A percentile compares a stretch with the other conserved stretches of the same genome.
phyloP scores from a whole-genome alignment of 2,113 vertebrate genomes.

The Melozone crissalis region DNA sequence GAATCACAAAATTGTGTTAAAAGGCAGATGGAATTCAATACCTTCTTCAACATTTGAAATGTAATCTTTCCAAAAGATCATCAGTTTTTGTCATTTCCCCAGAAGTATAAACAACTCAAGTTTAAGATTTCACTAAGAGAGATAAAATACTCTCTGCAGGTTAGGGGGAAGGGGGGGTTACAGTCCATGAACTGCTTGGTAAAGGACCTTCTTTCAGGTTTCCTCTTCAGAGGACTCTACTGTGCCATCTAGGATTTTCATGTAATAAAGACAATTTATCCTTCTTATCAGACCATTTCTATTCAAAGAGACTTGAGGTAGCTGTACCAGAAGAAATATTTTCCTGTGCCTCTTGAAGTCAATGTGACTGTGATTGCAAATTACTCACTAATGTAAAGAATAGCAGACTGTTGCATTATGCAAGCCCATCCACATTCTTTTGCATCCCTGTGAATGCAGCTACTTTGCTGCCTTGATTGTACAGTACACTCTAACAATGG shows the following conservation, averaged over 20 bases:
- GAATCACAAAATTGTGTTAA: background rate
- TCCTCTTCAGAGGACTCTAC: background rate
- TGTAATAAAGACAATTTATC: background rate
- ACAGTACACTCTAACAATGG: background rate
- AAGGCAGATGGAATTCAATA: background rate
- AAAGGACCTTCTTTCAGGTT: background rate
- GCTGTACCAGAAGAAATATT: background rate
- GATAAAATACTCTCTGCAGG: background rate
- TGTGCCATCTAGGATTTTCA: background rate
- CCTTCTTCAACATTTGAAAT: background rate
- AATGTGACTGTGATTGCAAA: constrained; percentile 2
- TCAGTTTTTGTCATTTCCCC: background rate
- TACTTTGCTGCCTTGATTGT: background rate
- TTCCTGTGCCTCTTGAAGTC: background rate
- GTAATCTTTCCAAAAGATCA: background rate
- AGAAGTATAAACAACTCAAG: background rate
- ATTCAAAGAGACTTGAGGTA: background rate
- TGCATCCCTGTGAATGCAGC: background rate
- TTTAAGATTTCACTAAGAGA: constrained; percentile 16
- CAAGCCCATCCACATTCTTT: constrained; percentile 9
- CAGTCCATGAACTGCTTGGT: background rate
- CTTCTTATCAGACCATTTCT: background rate
- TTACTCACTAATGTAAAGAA: background rate
- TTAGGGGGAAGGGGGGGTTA: background rate
- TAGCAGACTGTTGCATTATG: constrained; percentile 47